Evolutionary conservation across 1,140 invertebrate genomes (phyloP).

Genomic region (Maniola jurtina): DNA sequence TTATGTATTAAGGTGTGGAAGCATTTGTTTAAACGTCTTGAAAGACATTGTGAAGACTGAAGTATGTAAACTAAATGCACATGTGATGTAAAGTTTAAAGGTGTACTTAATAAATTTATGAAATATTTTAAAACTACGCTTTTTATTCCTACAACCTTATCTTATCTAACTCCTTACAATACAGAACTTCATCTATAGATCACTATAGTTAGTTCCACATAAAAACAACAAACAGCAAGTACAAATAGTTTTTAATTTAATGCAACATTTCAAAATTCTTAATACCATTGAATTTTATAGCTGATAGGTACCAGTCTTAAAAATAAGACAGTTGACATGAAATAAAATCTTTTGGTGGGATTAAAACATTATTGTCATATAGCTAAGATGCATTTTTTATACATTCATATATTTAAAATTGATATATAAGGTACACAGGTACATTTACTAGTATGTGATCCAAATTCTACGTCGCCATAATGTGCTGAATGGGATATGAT

Average conservation of each 20-base stretch:
- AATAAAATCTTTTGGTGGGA: constrained; percentile 40
- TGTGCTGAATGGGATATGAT: constrained; percentile 33
- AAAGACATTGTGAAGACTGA: too few species aligned
- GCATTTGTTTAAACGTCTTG: too few species aligned
- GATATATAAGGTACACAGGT: constrained; percentile 32
- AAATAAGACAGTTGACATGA: constrained; percentile 38
- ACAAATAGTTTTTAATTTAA: constrained; percentile 37
- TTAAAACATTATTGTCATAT: constrained; percentile 47
- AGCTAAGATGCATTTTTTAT: constrained; percentile 22
- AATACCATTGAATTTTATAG: constrained; percentile 32
- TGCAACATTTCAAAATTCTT: constrained; percentile 61
- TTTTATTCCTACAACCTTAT: too few species aligned
- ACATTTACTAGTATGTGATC: constrained; percentile 27
- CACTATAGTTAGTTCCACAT: not conserved
- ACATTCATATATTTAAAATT: constrained; percentile 25
- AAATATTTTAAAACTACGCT: too few species aligned
- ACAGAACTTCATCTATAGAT: not conserved
- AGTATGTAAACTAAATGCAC: too few species aligned
- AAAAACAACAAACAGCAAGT: not conserved
- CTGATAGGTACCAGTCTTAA: constrained; percentile 30
- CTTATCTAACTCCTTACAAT: not conserved
- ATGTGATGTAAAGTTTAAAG: too few species aligned
- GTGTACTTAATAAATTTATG: too few species aligned
- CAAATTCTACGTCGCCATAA: constrained; percentile 37
- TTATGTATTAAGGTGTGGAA: too few species aligned